Conservation (phyloP, 1,140 invertebrate genomes). For the Cherax quadricarinatus region DNA sequence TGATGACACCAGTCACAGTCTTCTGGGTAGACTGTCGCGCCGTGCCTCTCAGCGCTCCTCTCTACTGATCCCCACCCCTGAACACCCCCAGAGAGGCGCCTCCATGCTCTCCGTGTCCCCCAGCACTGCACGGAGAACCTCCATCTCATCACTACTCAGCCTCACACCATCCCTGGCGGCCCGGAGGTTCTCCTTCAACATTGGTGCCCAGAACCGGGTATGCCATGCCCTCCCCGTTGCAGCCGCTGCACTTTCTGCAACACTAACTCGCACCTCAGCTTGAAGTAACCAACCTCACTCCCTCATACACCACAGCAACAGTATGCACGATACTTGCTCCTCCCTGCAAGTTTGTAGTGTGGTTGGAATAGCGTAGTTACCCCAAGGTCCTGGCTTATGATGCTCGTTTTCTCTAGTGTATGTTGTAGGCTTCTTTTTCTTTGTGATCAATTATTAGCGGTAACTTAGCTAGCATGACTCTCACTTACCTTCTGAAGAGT, state of each 20-base stretch:
- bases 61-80: constrained; percentile 28
- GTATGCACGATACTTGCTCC: constrained; percentile 21
- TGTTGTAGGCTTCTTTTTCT: constrained; percentile 7
- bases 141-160: constrained; percentile 55
- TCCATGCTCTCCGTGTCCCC: constrained; percentile 43
- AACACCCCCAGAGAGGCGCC: constrained; percentile 42
- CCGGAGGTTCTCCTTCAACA: constrained; percentile 63
- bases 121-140: constrained; percentile 49
- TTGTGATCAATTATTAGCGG: constrained; percentile 5
- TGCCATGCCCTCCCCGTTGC: neutral
- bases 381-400: neutral
- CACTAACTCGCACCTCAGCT: constrained; percentile 18
- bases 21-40: neutral
- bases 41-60: constrained; percentile 25
- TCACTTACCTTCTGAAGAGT: neutral
- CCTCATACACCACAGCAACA: neutral
- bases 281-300: neutral
- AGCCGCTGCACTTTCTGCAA: constrained; percentile 7
- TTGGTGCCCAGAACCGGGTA: constrained; percentile 55
- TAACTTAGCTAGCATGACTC: constrained; percentile 37
- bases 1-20: constrained; percentile 1
- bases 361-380: neutral
- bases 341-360: neutral
- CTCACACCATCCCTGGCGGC: constrained; percentile 51
- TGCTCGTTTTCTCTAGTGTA: constrained; percentile 36